These are phyloP conservation scores for Drosophila monieri DNA, from an alignment of 2,888 invertebrate genomes.

Conservation along the genomic window DNA sequence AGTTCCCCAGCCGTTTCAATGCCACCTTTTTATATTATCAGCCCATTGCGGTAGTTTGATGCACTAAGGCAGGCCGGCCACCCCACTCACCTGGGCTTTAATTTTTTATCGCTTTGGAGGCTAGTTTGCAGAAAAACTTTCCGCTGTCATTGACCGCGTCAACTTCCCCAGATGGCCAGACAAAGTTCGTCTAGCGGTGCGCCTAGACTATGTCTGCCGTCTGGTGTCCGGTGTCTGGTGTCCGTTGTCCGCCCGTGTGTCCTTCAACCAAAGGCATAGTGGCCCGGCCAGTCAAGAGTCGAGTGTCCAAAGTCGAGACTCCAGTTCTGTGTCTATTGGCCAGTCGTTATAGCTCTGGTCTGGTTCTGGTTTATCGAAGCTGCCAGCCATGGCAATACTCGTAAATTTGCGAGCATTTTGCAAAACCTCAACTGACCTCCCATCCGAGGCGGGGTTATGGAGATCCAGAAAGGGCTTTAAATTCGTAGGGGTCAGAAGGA, in stretches of 20 bases:
- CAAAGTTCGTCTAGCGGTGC: constrained; percentile 10
- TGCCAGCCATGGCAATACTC: constrained; percentile 75
- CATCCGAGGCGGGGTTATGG: constrained; percentile 17
- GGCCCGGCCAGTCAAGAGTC: constrained; percentile 36
- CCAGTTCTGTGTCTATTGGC: constrained; percentile 67
- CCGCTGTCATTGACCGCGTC: constrained; percentile 74
- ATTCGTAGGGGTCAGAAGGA: constrained; percentile 61
- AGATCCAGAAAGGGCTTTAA: constrained; percentile 61
- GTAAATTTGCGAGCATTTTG: constrained; percentile 63
- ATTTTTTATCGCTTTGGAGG: constrained; percentile 75
- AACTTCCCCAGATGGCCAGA: constrained; percentile 28
- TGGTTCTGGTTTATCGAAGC: constrained; percentile 67
- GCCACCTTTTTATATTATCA: constrained; percentile 75
- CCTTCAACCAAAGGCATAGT: constrained; percentile 66
- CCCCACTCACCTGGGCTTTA: constrained; percentile 54
- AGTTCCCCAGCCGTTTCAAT: constrained; percentile 35
- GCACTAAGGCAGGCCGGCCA: constrained; percentile 49
- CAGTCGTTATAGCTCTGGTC: constrained; percentile 77
- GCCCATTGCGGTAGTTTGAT: constrained; percentile 72
- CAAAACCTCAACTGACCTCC: constrained; percentile 36
- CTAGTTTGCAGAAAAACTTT: constrained; percentile 74
- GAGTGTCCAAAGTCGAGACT: constrained; percentile 32
- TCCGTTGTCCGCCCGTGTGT: constrained; percentile 36
- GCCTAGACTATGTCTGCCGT: constrained; percentile 17
- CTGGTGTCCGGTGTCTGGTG: constrained; percentile 38